Evolutionary conservation across 2,113 vertebrate genomes (phyloP).

Genomic region (Plotosus lineatus): DNA sequence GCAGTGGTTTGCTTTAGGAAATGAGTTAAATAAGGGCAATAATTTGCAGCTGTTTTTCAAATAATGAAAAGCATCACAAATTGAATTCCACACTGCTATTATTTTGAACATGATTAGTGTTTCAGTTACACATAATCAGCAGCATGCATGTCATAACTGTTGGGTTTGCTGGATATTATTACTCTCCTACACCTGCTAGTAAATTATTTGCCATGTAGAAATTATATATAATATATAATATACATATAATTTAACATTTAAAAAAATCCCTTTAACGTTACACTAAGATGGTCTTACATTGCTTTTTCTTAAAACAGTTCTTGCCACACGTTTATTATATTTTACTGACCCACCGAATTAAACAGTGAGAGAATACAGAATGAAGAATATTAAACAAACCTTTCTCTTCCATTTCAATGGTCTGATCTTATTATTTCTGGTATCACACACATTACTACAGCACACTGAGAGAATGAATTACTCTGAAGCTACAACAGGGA

Average conservation of each 20-base stretch:
- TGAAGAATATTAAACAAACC: background rate
- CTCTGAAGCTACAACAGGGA: background rate
- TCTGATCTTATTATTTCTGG: background rate
- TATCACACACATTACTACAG: background rate
- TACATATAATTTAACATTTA: no score
- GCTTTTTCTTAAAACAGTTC: constrained; percentile 1
- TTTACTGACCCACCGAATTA: background rate
- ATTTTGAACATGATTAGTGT: no score
- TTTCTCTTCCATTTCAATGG: background rate
- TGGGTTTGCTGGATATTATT: no score
- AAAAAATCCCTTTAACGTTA: background rate
- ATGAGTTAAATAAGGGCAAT: no score
- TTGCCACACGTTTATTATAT: constrained; percentile 8
- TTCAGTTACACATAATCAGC: no score
- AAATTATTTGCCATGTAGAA: no score
- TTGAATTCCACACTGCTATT: no score
- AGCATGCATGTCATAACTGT: no score
- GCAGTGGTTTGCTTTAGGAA: no score
- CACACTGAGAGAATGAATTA: background rate
- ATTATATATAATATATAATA: background rate
- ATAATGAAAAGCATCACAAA: no score
- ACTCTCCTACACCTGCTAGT: no score
- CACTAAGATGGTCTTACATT: background rate
- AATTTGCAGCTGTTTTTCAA: no score
- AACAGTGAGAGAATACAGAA: background rate